Evolutionary conservation across 1,140 invertebrate genomes (phyloP), one percentile per base, ranked within the genome.

Genomic region (Ceratina japonica): DNA sequence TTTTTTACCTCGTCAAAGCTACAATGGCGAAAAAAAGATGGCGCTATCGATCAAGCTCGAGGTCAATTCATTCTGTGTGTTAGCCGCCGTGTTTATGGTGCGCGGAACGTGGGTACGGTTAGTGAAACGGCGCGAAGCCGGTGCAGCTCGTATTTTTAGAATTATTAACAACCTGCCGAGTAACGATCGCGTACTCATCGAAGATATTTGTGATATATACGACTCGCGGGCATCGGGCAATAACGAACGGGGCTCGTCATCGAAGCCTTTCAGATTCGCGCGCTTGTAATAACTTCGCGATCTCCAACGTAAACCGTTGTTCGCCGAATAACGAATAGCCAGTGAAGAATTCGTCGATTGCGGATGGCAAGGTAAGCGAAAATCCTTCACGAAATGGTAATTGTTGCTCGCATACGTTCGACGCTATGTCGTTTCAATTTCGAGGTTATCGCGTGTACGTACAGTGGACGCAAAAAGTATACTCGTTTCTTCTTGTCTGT

Each of bases 141-240:
- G 62, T 52, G 44, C 52, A n/a, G 5, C 61, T 52, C 49, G 56
- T 81, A 81, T 79, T 81, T 81, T 81, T 81, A 81, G 75, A 81
- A 81, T 80, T 81, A 79, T 72, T 70, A 77, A 81, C 66, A 77
- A 78, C 68, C 68, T 79, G 68, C 62, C 56, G 68, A 78, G 62
- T 77, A 79, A 81, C 80, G 75, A 81, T 81, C 61, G 63, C 44
- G 75, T 72, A 81, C 79, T 79, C 62, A 78, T 65, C 72, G 66
- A 65, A 79, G 61, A 54, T 73, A 68, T 81, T 81, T 73, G 66
- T 79, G 69, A 81, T 81, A 81, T 68, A 79, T 81, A 81, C 31
- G 75, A 22, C 27, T 71, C 37, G 75, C 52, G 68, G 69, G 79
- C 75, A 69, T 61, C 80, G 75, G 72, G 77, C 71, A 75, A 80